Percentiles rank a stretch among this genome's conserved stretches.
Evolutionary conservation across 2,888 invertebrate genomes (phyloP).

Genomic region (Andrena minutula): DNA sequence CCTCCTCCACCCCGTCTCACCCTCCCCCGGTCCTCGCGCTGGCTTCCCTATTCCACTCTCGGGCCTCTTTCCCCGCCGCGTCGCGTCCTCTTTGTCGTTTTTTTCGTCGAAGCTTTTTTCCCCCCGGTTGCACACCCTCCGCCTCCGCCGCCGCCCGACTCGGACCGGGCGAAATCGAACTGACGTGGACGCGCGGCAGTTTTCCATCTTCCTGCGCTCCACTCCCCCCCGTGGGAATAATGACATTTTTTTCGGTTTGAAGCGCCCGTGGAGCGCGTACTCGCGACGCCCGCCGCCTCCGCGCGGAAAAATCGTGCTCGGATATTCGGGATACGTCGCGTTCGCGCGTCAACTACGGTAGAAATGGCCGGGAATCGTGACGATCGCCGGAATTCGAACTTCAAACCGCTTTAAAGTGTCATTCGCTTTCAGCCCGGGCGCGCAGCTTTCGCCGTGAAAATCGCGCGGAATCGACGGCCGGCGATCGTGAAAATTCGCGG

Average conservation of each 20-base stretch:
- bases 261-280: slow-evolving; percentile 49
- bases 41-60: background rate
- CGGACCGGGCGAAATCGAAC: slow-evolving; percentile 71
- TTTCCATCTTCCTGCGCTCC: slow-evolving; percentile 72
- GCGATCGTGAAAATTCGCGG: background rate
- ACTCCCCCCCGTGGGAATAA: slow-evolving; percentile 62
- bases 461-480: background rate
- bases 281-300: slow-evolving; percentile 31
- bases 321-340: slow-evolving; percentile 8
- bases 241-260: slow-evolving; percentile 70
- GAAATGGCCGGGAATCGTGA: background rate
- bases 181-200: slow-evolving; percentile 75
- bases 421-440: background rate
- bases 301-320: slow-evolving; percentile 1
- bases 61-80: slow-evolving; percentile 7
- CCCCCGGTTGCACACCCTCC: slow-evolving; percentile 55
- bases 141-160: slow-evolving; percentile 57
- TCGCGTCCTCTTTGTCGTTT: slow-evolving; percentile 39
- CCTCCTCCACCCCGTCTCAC: slow-evolving; percentile 55
- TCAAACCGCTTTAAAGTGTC: background rate
- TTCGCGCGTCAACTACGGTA: background rate
- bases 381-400: background rate
- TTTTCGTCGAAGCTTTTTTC: slow-evolving; percentile 62
- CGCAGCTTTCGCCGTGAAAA: background rate
- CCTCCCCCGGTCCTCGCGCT: slow-evolving; percentile 44